Conservation (phyloP, 1,140 invertebrate genomes). For the Subanguina moxae region DNA sequence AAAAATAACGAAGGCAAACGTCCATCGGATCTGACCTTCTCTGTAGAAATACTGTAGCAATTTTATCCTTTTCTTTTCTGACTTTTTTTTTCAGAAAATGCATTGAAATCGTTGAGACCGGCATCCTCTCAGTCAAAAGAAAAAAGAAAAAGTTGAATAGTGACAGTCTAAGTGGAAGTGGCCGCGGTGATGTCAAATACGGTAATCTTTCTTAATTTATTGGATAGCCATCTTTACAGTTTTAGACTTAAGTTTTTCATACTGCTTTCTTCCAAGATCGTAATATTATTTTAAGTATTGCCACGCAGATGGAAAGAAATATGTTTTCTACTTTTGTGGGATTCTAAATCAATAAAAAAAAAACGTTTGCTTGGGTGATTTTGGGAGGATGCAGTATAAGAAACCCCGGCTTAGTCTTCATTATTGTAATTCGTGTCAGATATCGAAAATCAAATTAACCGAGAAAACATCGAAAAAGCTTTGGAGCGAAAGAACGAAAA, state of each 20-base stretch:
- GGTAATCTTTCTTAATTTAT: background rate
- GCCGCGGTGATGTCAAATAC: background rate
- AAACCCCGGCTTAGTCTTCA: background rate
- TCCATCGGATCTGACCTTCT: conserved; percentile 13
- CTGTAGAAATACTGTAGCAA: conserved; percentile 13
- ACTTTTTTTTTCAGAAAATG: conserved; percentile 11
- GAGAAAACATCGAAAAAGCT: conserved; percentile 1
- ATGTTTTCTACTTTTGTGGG: background rate
- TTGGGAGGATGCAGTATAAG: too few relatives aligned
- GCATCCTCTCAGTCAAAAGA: background rate
- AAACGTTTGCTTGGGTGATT: background rate
- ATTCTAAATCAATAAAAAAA: background rate
- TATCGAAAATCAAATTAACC: conserved; percentile 9
- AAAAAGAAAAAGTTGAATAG: background rate
- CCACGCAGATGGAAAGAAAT: too few relatives aligned
- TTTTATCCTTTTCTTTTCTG: background rate
- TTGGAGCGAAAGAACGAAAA: background rate
- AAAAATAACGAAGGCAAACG: conserved; percentile 8
- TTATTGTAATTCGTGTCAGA: background rate
- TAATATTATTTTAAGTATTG: background rate
- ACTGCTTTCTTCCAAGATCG: background rate
- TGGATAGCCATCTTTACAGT: background rate
- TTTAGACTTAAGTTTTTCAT: background rate
- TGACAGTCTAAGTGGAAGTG: background rate
- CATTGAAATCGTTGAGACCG: conserved; percentile 14